Evolutionary conservation across 1,140 invertebrate genomes (phyloP), one percentile per base, ranked within the genome.

Genomic region (Oedothorax gibbosus): DNA sequence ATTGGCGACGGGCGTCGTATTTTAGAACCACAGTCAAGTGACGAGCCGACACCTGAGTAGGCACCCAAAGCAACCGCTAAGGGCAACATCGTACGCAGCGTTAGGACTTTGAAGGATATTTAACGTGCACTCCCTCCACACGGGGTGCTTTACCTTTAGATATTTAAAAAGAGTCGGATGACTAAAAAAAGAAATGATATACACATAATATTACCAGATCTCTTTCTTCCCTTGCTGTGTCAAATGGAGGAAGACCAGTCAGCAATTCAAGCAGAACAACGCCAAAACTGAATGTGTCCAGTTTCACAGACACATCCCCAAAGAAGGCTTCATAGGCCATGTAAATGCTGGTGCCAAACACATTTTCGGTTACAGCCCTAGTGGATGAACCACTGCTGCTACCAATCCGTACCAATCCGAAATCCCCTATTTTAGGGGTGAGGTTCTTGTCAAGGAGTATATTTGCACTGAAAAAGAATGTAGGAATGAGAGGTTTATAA

Each of bases 271-370:
- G 93, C 60, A 98, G 88, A 12, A 92, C 96, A 83, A 99, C 94
- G 11, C 98, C 98, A 91, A 95, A 99, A 89, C 96, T 97, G 89
- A 95, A 99, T 2, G 96, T 95, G 89, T 99, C 98, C 14, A 98
- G 94, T 90, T 98, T 97, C 0, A 95, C 94, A 0, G 96, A 97
- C 64, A 94, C 94, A 0, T 92, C 93, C 9, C 87, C 86, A 76
- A 93, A 90, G 0, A 96, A 90, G 90, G 96, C 98, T 90, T 99
- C 98, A 54, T 94, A 93, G 0, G 98, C 97, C 20, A 99, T 90
- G 90, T 99, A 99, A 0, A 96, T 94, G 10, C 93, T 91, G 0
- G 97, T 98, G 7, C 97, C 97, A 89, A 96, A 95, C 12, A 98
- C 93, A 76, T 80, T 87, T 14, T 64, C 35, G n/a, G 88, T 87